Conservation (phyloP, 2,113 vertebrate species). For the Chroicocephalus ridibundus region DNA sequence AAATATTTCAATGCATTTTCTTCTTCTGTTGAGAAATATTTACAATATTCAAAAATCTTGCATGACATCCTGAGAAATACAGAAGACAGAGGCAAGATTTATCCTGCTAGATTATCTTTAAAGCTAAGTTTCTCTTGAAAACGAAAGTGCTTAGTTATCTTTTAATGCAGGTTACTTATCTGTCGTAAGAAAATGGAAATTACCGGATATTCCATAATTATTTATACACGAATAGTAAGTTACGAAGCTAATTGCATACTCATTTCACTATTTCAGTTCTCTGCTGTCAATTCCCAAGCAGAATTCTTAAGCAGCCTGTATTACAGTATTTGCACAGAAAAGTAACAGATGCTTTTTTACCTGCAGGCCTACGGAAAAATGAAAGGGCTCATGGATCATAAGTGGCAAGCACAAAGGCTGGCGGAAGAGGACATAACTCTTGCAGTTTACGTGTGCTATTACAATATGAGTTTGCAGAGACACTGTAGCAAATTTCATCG, state of each 20-base stretch:
- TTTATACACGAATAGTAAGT: not conserved
- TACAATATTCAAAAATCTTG: not conserved
- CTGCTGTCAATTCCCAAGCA: not conserved
- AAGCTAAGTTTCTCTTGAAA: not conserved
- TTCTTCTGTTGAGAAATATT: not conserved
- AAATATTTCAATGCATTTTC: conserved; percentile 27
- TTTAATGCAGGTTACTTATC: not conserved
- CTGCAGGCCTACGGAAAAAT: fast-evolving
- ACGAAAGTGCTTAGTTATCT: not conserved
- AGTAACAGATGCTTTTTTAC: not conserved
- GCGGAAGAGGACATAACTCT: fast-evolving
- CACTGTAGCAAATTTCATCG: not conserved
- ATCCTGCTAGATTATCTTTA: not conserved
- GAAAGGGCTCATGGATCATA: fast-evolving
- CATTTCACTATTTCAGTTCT: not conserved
- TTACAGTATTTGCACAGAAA: not conserved
- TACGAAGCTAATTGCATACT: not conserved
- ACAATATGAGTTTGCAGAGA: not conserved
- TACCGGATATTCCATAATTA: not conserved
- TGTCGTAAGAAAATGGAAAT: not conserved
- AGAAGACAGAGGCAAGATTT: not conserved
- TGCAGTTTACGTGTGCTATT: not conserved
- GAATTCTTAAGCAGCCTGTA: not conserved
- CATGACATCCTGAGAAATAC: not conserved
- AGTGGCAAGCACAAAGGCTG: too few species aligned